Base-by-base conservation (phyloP, 2,113 vertebrate genomes). In the Nannobrachium achirus region DNA sequence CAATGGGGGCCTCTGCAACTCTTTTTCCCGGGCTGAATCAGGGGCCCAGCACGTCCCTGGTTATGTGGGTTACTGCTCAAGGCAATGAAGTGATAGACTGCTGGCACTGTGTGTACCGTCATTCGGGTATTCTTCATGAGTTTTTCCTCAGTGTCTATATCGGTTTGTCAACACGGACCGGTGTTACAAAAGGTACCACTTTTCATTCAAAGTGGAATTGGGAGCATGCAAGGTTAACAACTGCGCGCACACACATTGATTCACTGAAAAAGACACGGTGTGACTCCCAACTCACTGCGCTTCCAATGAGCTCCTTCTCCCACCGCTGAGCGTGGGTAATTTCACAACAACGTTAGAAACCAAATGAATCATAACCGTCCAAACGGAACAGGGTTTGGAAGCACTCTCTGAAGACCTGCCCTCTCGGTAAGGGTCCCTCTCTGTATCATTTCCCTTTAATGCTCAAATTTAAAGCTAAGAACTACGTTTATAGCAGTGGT, bases 181-280 rank as follows among this genome's bases (percentile, higher is more conserved):
- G 45, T 33, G 45, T 48, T 6, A 48, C 14, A 6, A 48, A 48
- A 10, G 5, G 25, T 38, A 11, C n/a, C 56, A 8, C 25, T 38
- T 40, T 5, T 11, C 8, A 79, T 66, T 73, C 48, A 41, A 62
- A 79, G 66, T 57, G 5, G 66, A 75, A 75, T 71, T 71, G 63
- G 52, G 71, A 69, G 71, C 71, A 66, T 44, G 48, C 18, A 57
- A 75, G 67, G 67, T 75, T 75, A 75, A 79, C 58, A 52, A 72
- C 58, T 38, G 19, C 33, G 52, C 62, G 40, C 74, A 58, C 51
- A 38, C 41, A 79, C 61, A 74, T 56, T 41, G 70, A 78, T 66
- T 78, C 59, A 50, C 55, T 25, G 44, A 38, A 57, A 56, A 65
- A 58, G 25, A 56, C 61, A 18, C 18, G 41, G 49, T 55, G 33